These are phyloP conservation scores for Apis cerana DNA, from an alignment of 1,140 invertebrate species.

Conservation along the genomic window DNA sequence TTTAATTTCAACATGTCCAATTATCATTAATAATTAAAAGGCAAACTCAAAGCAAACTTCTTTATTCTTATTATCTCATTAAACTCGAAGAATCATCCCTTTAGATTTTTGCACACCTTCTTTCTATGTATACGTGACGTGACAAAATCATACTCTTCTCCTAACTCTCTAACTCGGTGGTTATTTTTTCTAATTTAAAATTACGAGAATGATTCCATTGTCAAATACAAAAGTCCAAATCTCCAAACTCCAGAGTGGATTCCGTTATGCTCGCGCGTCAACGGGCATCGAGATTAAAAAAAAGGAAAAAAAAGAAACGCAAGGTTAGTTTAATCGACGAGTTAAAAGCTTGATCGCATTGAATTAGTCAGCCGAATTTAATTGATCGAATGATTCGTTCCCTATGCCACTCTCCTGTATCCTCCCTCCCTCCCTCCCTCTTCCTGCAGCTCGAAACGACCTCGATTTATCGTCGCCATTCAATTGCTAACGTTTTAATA, in stretches of 20 bases:
- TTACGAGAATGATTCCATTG: neutral
- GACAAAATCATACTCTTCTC: neutral
- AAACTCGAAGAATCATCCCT: too few relatives aligned
- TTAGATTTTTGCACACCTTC: too few relatives aligned
- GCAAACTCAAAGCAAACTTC: too few relatives aligned
- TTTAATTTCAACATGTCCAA: too few relatives aligned
- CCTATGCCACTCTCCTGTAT: neutral
- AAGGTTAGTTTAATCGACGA: slow-evolving; percentile 48
- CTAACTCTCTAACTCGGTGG: neutral
- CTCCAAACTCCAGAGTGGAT: slow-evolving; percentile 9
- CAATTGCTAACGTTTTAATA: slow-evolving; percentile 47
- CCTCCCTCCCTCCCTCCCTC: slow-evolving; percentile 1
- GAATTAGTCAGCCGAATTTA: slow-evolving; percentile 60
- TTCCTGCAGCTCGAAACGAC: neutral
- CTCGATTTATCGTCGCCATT: slow-evolving; percentile 32
- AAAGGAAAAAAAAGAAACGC: neutral
- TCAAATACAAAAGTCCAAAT: slow-evolving; percentile 16
- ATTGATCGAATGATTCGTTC: slow-evolving; percentile 45
- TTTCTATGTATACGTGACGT: neutral
- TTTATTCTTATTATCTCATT: too few relatives aligned
- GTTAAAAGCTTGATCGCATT: slow-evolving; percentile 54
- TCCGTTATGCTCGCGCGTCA: neutral
- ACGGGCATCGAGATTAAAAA: neutral
- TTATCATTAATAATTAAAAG: too few relatives aligned
- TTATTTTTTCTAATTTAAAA: neutral